Conservation (phyloP, 2,113 vertebrate genomes). For the Malurus alboscapulatus region DNA sequence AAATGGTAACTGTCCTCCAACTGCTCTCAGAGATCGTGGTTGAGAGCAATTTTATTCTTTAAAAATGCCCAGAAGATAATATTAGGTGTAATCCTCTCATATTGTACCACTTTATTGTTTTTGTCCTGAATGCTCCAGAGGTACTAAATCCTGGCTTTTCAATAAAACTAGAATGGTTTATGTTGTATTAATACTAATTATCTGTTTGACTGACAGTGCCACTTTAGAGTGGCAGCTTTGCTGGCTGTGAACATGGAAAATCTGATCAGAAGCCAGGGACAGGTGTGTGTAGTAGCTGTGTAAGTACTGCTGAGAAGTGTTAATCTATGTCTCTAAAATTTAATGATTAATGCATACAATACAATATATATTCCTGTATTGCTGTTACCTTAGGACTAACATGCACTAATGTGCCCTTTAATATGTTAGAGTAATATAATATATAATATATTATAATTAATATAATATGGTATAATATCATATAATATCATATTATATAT, state of each 20-base stretch:
- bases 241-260: background rate
- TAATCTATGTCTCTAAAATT: background rate
- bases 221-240: background rate
- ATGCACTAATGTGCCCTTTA: background rate
- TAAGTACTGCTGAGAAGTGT: background rate
- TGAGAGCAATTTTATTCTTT: background rate
- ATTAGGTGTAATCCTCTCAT: background rate
- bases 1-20: background rate
- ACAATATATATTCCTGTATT: background rate
- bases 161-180: background rate
- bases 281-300: background rate
- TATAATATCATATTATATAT: too few relatives aligned
- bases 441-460: too few relatives aligned
- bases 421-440: background rate
- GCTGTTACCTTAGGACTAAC: background rate
- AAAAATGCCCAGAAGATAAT: background rate
- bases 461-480: too few relatives aligned
- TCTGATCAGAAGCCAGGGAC: background rate
- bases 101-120: background rate
- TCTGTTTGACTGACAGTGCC: background rate
- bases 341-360: background rate
- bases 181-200: background rate
- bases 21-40: background rate
- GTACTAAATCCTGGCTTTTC: background rate
- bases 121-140: background rate